These are phyloP conservation scores for Agrochola lychnidis DNA, from an alignment of 2,888 invertebrate genomes.

Conservation along the genomic window DNA sequence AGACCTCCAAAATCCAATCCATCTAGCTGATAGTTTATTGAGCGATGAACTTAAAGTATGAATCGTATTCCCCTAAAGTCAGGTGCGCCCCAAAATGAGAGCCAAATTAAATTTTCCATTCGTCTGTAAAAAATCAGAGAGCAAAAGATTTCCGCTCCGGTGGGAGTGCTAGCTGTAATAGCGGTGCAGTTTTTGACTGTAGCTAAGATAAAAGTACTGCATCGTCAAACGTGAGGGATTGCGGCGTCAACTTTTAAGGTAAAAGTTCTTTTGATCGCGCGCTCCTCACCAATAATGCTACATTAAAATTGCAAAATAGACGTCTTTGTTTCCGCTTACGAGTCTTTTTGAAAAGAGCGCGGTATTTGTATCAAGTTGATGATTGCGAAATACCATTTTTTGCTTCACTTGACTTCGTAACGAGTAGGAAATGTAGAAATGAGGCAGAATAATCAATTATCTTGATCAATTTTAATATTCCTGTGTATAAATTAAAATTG, in stretches of 20 bases:
- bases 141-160: conserved; percentile 64
- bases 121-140: conserved; percentile 65
- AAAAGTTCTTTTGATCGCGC: conserved; percentile 67
- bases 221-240: conserved; percentile 71
- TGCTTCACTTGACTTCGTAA: conserved; percentile 18
- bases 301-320: conserved; percentile 63
- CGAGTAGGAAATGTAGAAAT: conserved; percentile 25
- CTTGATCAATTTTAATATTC: conserved; percentile 40
- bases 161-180: conserved; percentile 69
- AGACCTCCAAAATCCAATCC: conserved; percentile 35
- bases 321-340: conserved; percentile 42
- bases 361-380: conserved; percentile 38
- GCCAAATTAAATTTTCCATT: conserved; percentile 69
- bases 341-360: conserved; percentile 31
- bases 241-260: conserved; percentile 71
- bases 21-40: conserved; percentile 39
- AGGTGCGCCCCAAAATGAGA: conserved; percentile 58
- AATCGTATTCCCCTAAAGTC: conserved; percentile 32
- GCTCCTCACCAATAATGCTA: conserved; percentile 50
- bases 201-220: conserved; percentile 74
- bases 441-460: conserved; percentile 45
- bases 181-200: conserved; percentile 75
- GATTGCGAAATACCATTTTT: conserved; percentile 36
- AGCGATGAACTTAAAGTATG: conserved; percentile 31
- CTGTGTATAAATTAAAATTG: conserved; percentile 34